These are phyloP conservation scores for Tachuris rubrigastra DNA, from an alignment of 2,113 vertebrate species.

Conservation along the genomic window DNA sequence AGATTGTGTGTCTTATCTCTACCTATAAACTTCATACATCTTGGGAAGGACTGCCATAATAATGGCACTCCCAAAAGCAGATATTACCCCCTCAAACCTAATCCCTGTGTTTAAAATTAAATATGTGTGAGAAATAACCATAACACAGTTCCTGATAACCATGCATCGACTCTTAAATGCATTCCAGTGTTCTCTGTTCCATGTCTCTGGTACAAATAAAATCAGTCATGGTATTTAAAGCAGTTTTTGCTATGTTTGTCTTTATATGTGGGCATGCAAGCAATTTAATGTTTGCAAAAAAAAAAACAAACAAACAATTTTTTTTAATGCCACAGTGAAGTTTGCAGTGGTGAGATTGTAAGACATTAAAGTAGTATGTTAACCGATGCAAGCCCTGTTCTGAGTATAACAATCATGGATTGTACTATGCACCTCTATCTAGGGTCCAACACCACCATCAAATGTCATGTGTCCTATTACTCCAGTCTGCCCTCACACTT, in stretches of 20 bases:
- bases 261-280: background rate
- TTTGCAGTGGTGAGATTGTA: background rate
- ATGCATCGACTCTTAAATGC: background rate
- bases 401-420: background rate
- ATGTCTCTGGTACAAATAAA: background rate
- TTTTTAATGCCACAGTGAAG: background rate
- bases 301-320: no score
- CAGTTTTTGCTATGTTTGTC: background rate
- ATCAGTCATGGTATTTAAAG: background rate
- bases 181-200: background rate
- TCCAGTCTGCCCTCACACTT: background rate
- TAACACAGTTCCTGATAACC: background rate
- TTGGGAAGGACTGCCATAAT: background rate
- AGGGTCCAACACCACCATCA: fast-evolving
- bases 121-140: background rate
- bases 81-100: background rate
- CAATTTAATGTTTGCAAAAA: background rate
- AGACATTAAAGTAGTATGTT: background rate
- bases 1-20: background rate
- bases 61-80: background rate
- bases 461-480: background rate
- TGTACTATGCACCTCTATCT: fast-evolving
- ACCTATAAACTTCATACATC: background rate
- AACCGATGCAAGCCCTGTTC: background rate
- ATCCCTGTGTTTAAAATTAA: background rate